Conservation (phyloP, 2,888 invertebrate genomes). For the Crematogaster levior region DNA sequence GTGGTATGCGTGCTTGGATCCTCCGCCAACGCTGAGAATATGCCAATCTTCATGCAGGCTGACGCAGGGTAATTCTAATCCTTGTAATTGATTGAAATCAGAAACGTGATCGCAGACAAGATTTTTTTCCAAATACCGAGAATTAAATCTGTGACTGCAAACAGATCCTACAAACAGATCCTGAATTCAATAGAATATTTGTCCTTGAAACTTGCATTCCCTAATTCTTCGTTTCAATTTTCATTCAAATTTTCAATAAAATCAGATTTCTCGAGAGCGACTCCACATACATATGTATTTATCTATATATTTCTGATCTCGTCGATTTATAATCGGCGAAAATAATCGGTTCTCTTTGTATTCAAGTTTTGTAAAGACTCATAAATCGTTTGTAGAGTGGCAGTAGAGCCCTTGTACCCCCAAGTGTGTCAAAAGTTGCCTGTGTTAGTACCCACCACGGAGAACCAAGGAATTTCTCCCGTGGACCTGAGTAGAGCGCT, state of each 20-base stretch:
- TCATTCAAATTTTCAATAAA: background rate
- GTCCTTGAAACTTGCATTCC: background rate
- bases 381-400: slow-evolving; percentile 88
- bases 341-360: background rate
- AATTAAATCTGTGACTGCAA: too few species aligned
- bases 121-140: too few species aligned
- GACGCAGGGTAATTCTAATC: slow-evolving; percentile 91
- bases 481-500: slow-evolving; percentile 93
- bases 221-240: background rate
- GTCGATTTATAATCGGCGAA: background rate
- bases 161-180: background rate
- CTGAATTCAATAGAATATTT: background rate
- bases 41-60: slow-evolving; percentile 96
- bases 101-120: slow-evolving; percentile 3
- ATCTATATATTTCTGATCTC: background rate
- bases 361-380: background rate
- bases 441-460: slow-evolving; percentile 84
- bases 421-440: slow-evolving; percentile 91
- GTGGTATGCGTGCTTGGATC: slow-evolving; percentile 98
- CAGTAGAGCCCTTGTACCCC: slow-evolving; percentile 97
- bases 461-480: slow-evolving; percentile 88
- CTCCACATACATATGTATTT: too few species aligned
- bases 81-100: slow-evolving; percentile 1
- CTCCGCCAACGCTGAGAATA: slow-evolving; percentile 95
- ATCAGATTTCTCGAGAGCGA: too few species aligned